phyloP scores from a whole-genome alignment of 2,797 vertebrate genomes.

The Sebastolobus alascanus region DNA sequence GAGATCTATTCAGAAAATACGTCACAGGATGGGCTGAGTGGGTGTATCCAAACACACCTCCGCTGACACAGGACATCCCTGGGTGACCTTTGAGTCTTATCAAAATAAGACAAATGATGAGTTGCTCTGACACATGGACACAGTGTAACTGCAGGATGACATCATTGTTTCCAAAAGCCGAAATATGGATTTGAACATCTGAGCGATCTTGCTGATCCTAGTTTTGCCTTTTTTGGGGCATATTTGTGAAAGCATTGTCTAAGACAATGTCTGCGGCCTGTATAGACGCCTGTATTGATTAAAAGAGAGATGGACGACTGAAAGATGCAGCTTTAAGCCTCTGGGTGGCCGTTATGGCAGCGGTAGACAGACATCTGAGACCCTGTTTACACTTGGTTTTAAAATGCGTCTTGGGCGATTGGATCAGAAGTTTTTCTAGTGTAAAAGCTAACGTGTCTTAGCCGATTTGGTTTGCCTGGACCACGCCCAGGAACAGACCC shows the following conservation, averaged over 20 bases:
- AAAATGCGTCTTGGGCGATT: too few relatives aligned
- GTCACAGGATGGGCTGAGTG: slow-evolving; percentile 77
- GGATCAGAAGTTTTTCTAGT: neutral
- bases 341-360: neutral
- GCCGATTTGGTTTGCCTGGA: too few relatives aligned
- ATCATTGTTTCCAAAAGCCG: slow-evolving; percentile 52
- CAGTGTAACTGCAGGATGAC: slow-evolving; percentile 37
- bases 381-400: too few relatives aligned
- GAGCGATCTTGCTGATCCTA: slow-evolving; percentile 2
- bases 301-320: neutral
- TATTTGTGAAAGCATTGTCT: too few relatives aligned
- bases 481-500: too few relatives aligned
- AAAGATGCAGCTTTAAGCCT: neutral
- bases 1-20: slow-evolving; percentile 60
- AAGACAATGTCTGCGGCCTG: neutral
- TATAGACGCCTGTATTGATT: neutral
- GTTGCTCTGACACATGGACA: slow-evolving; percentile 18
- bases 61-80: slow-evolving; percentile 67
- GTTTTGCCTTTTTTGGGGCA: neutral
- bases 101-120: slow-evolving; percentile 65
- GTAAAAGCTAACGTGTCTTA: neutral
- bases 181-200: slow-evolving; percentile 25
- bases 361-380: neutral
- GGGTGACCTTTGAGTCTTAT: slow-evolving; percentile 65
- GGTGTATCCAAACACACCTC: slow-evolving; percentile 70